A percentile compares a stretch with the other conserved stretches of the same genome.
Conservation (phyloP, 2,797 vertebrate genomes). For the Parambassis ranga region DNA sequence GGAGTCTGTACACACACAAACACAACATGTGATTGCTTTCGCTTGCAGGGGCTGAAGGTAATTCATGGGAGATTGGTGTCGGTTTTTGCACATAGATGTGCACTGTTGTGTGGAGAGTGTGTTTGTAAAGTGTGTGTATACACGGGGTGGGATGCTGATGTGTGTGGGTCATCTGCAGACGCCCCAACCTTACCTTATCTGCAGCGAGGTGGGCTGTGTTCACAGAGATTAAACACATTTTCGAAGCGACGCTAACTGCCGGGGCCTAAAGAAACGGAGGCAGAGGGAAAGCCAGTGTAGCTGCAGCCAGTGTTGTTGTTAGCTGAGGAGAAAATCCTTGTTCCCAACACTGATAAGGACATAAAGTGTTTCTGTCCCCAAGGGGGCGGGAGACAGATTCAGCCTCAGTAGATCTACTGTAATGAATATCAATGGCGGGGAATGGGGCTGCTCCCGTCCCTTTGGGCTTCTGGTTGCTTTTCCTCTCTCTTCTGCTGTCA, state of each 20-base stretch:
- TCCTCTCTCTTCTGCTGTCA: slow-evolving; percentile 60
- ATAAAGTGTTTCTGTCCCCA: slow-evolving; percentile 77
- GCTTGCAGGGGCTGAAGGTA: slow-evolving; percentile 33
- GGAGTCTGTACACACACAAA: slow-evolving; percentile 26
- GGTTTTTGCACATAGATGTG: slow-evolving; percentile 42
- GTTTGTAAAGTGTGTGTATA: slow-evolving; percentile 28
- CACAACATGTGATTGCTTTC: slow-evolving; percentile 45
- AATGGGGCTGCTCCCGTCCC: slow-evolving; percentile 60
- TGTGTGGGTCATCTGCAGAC: slow-evolving; percentile 55
- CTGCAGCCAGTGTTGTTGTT: slow-evolving; percentile 71
- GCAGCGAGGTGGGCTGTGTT: slow-evolving; percentile 62
- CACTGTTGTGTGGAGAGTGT: slow-evolving; percentile 43
- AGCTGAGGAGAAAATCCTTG: slow-evolving; percentile 78
- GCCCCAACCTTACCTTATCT: slow-evolving; percentile 64
- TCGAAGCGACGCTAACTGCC: slow-evolving; percentile 54
- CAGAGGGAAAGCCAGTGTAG: slow-evolving; percentile 50
- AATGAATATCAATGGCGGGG: slow-evolving; percentile 80
- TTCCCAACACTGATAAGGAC: slow-evolving; percentile 79
- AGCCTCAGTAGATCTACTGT: slow-evolving; percentile 75
- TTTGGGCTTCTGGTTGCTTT: slow-evolving; percentile 66
- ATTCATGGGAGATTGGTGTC: slow-evolving; percentile 50
- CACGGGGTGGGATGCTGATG: slow-evolving; percentile 1
- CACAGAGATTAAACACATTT: slow-evolving; percentile 70
- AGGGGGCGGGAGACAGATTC: slow-evolving; percentile 64
- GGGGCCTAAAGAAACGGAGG: slow-evolving; percentile 55